Percentiles rank a stretch among this genome's conserved stretches.
Conservation (phyloP, 2,888 invertebrate genomes). For the Eulithis prunata region DNA sequence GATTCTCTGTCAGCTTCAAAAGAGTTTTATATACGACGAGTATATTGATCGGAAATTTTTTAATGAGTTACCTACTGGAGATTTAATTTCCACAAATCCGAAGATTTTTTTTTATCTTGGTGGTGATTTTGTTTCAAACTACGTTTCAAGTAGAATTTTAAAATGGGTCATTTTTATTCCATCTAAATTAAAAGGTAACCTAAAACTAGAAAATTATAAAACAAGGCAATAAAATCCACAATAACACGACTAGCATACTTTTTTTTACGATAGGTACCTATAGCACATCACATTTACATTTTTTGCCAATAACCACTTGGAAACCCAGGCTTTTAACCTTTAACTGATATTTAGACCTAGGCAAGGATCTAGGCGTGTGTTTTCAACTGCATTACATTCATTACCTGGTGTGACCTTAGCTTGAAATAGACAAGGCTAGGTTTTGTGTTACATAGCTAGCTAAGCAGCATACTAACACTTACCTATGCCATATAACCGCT, state of each 20-base stretch:
- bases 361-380: not conserved
- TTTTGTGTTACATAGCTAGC: not conserved
- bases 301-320: not conserved
- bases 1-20: no score
- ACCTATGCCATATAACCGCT: no score
- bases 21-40: no score
- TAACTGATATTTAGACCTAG: constrained; percentile 4
- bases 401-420: not conserved
- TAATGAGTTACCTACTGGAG: no score
- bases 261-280: not conserved
- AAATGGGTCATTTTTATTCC: no score
- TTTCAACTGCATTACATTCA: not conserved
- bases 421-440: not conserved
- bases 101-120: no score
- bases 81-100: no score
- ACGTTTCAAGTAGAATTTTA: no score
- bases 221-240: not conserved
- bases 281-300: not conserved
- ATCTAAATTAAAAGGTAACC: no score
- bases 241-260: not conserved
- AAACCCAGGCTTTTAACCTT: constrained; percentile 1
- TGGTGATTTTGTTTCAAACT: no score
- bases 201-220: no score
- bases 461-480: not conserved
- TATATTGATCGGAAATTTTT: no score